These are phyloP conservation scores for Microcebus tavaratra DNA, from an alignment of 2,113 vertebrate species.

Conservation along the genomic window DNA sequence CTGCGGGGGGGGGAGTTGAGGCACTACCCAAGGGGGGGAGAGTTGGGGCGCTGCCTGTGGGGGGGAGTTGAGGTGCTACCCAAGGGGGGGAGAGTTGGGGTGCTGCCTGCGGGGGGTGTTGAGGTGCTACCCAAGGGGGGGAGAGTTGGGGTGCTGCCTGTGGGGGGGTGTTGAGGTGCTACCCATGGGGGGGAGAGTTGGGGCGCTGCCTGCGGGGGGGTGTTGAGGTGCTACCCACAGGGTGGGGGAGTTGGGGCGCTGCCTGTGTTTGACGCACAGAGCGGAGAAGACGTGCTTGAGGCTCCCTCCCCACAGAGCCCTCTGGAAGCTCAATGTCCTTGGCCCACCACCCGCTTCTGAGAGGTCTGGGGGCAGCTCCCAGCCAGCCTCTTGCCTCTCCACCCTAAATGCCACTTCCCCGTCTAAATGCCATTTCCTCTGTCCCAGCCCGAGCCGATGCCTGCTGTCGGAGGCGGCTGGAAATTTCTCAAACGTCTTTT, in stretches of 20 bases:
- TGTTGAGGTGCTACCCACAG: too few relatives aligned
- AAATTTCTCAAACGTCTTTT: conserved; percentile 83
- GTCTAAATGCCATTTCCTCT: conserved; percentile 47
- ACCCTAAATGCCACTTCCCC: conserved; percentile 42
- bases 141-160: too few relatives aligned
- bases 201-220: too few relatives aligned
- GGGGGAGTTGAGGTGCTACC: too few relatives aligned
- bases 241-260: neutral
- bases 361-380: neutral
- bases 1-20: too few relatives aligned
- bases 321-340: neutral
- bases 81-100: too few relatives aligned
- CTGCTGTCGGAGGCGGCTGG: conserved; percentile 72
- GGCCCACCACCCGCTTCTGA: neutral
- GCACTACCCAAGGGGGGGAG: too few relatives aligned
- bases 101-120: too few relatives aligned
- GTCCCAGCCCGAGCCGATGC: conserved; percentile 48
- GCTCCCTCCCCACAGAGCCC: neutral
- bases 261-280: neutral
- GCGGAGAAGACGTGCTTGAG: accelerated
- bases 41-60: too few relatives aligned
- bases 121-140: too few relatives aligned
- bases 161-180: too few relatives aligned
- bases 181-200: neutral
- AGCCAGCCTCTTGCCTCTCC: neutral